phyloP scores from a whole-genome alignment of 2,888 invertebrate species.

The Diarsia brunnea region DNA sequence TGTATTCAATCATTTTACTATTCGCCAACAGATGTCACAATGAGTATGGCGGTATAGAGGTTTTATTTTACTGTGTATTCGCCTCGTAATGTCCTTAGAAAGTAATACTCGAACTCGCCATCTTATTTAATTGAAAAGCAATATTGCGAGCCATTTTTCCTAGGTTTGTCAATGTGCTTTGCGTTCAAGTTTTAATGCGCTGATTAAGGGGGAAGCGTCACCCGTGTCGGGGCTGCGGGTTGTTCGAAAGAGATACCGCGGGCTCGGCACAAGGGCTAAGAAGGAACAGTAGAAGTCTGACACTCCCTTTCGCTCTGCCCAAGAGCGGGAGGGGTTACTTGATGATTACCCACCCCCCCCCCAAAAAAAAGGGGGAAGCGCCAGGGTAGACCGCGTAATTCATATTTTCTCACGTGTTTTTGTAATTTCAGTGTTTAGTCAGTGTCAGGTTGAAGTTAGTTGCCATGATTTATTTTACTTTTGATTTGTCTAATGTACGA shows the following conservation, averaged over 20 bases:
- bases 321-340: too few species aligned
- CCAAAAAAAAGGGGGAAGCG: not conserved
- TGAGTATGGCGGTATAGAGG: not conserved
- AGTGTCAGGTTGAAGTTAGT: not conserved
- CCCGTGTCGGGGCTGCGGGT: too few species aligned
- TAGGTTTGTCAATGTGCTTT: not conserved
- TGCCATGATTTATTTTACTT: too few species aligned
- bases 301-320: too few species aligned
- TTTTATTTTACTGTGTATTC: not conserved
- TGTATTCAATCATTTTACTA: slow-evolving; percentile 4
- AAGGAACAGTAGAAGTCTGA: too few species aligned
- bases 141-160: not conserved
- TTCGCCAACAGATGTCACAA: slow-evolving; percentile 42
- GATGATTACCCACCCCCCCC: too few species aligned
- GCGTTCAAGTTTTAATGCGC: not conserved
- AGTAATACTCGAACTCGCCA: not conserved
- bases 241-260: too few species aligned
- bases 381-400: not conserved
- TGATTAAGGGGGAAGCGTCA: not conserved
- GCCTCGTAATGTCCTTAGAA: too few species aligned
- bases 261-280: too few species aligned
- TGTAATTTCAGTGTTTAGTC: not conserved
- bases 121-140: not conserved
- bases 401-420: not conserved
- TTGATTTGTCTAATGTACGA: too few species aligned